Percentiles rank a stretch among this genome's conserved stretches.
phyloP scores from a whole-genome alignment of 2,888 invertebrate genomes.

The Lobophora halterata region DNA sequence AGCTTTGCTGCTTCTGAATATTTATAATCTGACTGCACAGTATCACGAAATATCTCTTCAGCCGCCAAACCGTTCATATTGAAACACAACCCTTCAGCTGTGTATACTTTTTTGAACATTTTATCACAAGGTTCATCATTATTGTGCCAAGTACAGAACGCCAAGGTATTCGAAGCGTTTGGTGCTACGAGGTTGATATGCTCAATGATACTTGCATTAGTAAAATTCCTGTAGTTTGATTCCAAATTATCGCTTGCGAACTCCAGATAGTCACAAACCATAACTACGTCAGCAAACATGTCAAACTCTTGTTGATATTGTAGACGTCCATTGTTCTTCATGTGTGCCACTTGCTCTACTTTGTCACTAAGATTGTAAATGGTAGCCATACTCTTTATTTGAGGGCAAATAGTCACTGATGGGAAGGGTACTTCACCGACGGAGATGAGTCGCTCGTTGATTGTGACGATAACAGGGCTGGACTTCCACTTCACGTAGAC shows the following conservation, averaged over 20 bases:
- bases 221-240: conserved; percentile 5
- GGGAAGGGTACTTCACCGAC: conserved; percentile 55
- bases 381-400: conserved; percentile 35
- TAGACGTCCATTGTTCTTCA: too few relatives aligned
- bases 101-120: conserved; percentile 37
- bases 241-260: not conserved
- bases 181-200: conserved; percentile 28
- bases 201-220: not conserved
- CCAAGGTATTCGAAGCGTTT: conserved; percentile 16
- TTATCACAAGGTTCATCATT: not conserved
- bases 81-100: conserved; percentile 47
- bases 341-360: not conserved
- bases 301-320: too few relatives aligned
- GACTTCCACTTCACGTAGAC: conserved; percentile 49
- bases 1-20: conserved; percentile 2
- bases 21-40: conserved; percentile 7
- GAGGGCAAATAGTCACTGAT: conserved; percentile 51
- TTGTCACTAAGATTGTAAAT: conserved; percentile 35
- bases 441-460: conserved; percentile 44
- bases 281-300: conserved; percentile 2
- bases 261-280: conserved; percentile 3
- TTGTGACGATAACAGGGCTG: conserved; percentile 52
- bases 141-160: conserved; percentile 18
- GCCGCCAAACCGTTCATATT: conserved; percentile 44
- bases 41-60: conserved; percentile 39